Evolutionary conservation across 2,113 vertebrate genomes (phyloP), one percentile per base, ranked within the genome.

Genomic region (Pelobates fuscus): DNA sequence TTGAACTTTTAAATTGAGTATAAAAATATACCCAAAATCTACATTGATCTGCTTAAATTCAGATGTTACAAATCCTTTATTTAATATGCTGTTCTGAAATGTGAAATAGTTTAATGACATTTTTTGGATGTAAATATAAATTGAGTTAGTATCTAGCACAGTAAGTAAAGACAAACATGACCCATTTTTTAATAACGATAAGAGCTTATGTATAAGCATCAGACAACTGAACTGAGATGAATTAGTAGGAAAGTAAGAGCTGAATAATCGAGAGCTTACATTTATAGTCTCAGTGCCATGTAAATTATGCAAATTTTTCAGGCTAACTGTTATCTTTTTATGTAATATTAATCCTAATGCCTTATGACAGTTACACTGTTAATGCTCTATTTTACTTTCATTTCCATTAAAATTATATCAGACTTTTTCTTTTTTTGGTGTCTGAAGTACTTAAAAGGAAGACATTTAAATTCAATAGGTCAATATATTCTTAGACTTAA

Each of bases 301-400:
- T 67, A 80, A 81, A 83, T 85, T 85, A 86, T 85, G 81, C 44
- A 86, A 87, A 87, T 85, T 82, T 83, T 67, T 23, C 77, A 72
- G 82, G 77, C 84, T 84, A 86, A 81, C 81, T 62, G 26, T 81
- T 83, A 81, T 74, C 79, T 77, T 82, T 69, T 74, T 66, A 74
- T 66, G 58, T 74, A 30, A 27, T 74, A 74, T 66, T 58, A 74
- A 74, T 65, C 62, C 71, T 74, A 74, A 74, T 74, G 52, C 71
- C 26, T 58, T 74, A 66, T 74, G 71, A 74, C 62, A 74, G 62
- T 59, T 74, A 66, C 71, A 66, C 62, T 74, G 62, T 55, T 74
- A 74, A 74, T 66, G 49, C 37, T 24, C 23, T 74, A 66, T 74
- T 66, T 74, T 66, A 66, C 71, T 66, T 74, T 74, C 71, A 74